Evolutionary conservation across 2,888 invertebrate genomes (phyloP), one percentile per base, ranked within the genome.

Genomic region (Rhamphomyia laevipes): DNA sequence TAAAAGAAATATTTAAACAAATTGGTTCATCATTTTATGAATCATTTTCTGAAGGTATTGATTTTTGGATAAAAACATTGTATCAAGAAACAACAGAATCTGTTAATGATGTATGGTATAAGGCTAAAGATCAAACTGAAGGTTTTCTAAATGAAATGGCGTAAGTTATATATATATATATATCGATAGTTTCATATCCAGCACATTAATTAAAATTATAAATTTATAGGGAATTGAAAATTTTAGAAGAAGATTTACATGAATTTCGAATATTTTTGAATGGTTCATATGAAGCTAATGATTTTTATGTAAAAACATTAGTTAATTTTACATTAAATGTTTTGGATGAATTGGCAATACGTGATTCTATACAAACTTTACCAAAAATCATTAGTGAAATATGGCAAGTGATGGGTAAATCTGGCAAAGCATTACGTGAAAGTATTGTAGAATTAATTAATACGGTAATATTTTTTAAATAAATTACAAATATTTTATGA

Each of bases 351-450:
- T 73, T 89, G 63, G 82, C 88, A 0, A 75, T 88, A 43, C 74
- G 82, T 50, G 80, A 82, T 52, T 86, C 87, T 62, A 78, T 89
- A 56, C 82, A 87, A 58, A 82, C 84, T 1, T 62, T 89, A 46
- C 89, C 89, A 0, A 84, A 83, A 43, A 85, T 89, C 21, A 75
- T 89, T 0, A 83, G 82, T 44, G 89, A 89, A 65, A 77, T 89
- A 61, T 87, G 86, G 85, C 84, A 85, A 6, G 80, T 86, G 58
- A 85, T 89, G 85, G 89, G 88, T 0, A 86, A 87, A 47, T 87
- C 88, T 0, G 87, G 87, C 10, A 77, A 82, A 56, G 86, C 86
- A 0, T 77, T 89, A 17, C 80, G 85, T 43, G 80, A 84, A 55
- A 86, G 86, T 55, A 71, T 89, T 11, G 69, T 81, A 0, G 86